Percentiles rank a stretch among this genome's conserved stretches.
Conservation (phyloP, 1,140 invertebrate species). For the Caenorhabditis briggsae region DNA sequence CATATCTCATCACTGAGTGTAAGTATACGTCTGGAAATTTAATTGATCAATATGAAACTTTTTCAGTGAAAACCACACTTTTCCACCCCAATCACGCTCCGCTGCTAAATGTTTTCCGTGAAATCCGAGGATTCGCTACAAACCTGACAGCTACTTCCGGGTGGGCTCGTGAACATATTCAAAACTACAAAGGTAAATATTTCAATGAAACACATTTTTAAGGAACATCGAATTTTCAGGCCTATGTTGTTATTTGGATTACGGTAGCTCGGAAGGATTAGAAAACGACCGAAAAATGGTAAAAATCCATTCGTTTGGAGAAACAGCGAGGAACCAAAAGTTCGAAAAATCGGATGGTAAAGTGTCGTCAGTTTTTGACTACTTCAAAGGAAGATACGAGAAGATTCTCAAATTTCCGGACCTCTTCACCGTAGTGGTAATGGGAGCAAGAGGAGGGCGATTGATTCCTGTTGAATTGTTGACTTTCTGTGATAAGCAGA, state of each 20-base stretch:
- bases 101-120: background rate
- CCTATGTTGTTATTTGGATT: background rate
- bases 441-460: background rate
- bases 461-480: background rate
- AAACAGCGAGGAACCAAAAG: background rate
- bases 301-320: background rate
- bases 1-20: background rate
- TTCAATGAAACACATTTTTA: background rate
- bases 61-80: conserved; percentile 1
- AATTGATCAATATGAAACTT: background rate
- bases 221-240: background rate
- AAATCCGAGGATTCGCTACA: background rate
- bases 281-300: background rate
- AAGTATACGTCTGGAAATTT: background rate
- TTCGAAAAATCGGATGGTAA: background rate
- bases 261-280: background rate
- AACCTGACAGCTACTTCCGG: background rate
- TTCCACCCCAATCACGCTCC: background rate
- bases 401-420: background rate
- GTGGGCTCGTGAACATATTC: too few species aligned
- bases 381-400: background rate
- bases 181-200: too few species aligned
- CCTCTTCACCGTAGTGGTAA: background rate
- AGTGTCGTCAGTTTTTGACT: background rate
- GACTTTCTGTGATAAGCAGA: background rate